Conservation (phyloP, 1,140 invertebrate species). For the Stenopsyche tienmushanensis region DNA sequence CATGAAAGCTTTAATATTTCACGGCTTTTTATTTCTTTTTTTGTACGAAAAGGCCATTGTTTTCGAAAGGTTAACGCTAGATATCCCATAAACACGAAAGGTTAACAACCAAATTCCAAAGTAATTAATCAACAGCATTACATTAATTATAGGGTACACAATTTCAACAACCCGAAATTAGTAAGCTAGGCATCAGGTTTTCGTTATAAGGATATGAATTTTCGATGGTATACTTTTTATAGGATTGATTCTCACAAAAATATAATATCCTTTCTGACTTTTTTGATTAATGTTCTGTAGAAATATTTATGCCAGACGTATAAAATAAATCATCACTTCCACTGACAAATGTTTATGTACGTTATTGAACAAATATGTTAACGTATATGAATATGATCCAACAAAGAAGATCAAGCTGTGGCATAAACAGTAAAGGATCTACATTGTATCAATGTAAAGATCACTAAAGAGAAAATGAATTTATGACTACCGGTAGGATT, state of each 20-base stretch:
- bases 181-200: slow-evolving; percentile 4
- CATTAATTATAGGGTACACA: slow-evolving; percentile 39
- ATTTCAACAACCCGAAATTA: slow-evolving; percentile 36
- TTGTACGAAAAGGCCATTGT: not conserved
- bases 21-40: not conserved
- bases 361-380: no score
- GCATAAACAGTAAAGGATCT: not conserved
- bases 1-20: slow-evolving; percentile 27
- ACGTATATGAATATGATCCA: no score
- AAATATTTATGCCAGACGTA: no score
- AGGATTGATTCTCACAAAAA: no score
- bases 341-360: no score
- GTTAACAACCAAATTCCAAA: slow-evolving; percentile 32
- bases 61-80: not conserved
- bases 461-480: no score
- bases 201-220: not conserved
- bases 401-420: no score
- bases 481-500: slow-evolving; percentile 22
- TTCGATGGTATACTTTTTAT: no score
- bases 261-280: no score
- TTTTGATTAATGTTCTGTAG: no score
- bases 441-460: no score
- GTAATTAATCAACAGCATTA: slow-evolving; percentile 41
- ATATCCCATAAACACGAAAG: slow-evolving; percentile 37
- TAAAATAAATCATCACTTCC: no score